Conservation (phyloP, 2,888 invertebrate genomes). For the Taenaris catops region DNA sequence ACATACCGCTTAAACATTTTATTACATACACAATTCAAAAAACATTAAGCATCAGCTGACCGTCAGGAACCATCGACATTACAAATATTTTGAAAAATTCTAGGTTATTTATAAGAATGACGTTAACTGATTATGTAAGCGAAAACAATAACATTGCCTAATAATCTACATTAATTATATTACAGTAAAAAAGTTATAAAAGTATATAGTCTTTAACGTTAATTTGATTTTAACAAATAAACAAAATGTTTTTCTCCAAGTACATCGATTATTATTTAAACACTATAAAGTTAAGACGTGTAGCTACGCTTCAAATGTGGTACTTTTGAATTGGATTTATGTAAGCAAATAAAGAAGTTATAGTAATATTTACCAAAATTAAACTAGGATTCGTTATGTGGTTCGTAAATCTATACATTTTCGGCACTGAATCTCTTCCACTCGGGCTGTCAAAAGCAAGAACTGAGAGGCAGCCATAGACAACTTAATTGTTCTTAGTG, state of each 20-base stretch:
- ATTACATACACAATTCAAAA: no score
- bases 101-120: conserved; percentile 64
- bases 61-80: conserved; percentile 19
- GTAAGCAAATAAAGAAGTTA: no score
- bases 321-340: no score
- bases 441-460: conserved; percentile 64
- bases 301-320: no score
- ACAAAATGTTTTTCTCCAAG: background rate
- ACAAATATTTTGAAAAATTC: conserved; percentile 27
- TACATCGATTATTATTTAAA: no score
- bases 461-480: conserved; percentile 33
- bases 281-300: no score
- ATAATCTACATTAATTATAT: conserved; percentile 2
- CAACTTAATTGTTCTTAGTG: no score
- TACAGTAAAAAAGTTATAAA: background rate
- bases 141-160: conserved; percentile 44
- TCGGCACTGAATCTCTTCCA: conserved; percentile 59
- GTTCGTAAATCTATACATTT: conserved; percentile 72
- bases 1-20: no score
- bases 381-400: conserved; percentile 60
- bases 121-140: conserved; percentile 65
- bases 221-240: background rate
- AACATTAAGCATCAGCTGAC: conserved; percentile 8
- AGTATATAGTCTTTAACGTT: background rate
- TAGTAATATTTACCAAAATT: conserved; percentile 51